Conservation (phyloP, 2,888 invertebrate species). For the Hofmannophila pseudospretella region DNA sequence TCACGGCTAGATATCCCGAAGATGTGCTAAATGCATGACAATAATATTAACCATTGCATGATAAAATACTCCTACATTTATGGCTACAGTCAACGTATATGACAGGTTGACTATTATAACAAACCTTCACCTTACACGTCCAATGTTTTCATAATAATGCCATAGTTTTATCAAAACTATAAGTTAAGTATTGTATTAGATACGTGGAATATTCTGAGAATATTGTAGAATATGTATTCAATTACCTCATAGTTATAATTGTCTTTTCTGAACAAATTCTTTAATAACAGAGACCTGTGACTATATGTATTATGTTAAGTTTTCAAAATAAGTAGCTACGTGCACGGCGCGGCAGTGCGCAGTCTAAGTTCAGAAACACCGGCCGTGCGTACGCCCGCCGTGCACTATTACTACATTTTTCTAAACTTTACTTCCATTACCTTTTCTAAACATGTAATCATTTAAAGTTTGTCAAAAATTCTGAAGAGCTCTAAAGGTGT, state of each 20-base stretch:
- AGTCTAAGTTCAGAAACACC: no score
- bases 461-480: no score
- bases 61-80: conserved; percentile 12
- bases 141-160: conserved; percentile 8
- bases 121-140: not conserved
- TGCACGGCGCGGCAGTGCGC: no score
- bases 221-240: conserved; percentile 1
- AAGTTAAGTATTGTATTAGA: not conserved
- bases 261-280: no score
- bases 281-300: no score
- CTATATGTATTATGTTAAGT: no score
- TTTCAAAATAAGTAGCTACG: no score
- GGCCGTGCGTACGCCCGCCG: no score
- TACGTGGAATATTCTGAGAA: not conserved
- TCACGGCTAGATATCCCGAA: conserved; percentile 8
- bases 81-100: conserved; percentile 16
- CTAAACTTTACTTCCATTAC: no score
- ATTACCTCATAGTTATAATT: not conserved
- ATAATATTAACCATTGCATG: conserved; percentile 34
- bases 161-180: not conserved
- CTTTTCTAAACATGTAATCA: no score
- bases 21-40: conserved; percentile 19
- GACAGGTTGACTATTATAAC: conserved; percentile 21
- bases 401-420: no score
- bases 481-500: no score